Base-by-base conservation (phyloP, 1,140 invertebrate genomes). In the Fragariocoptes setiger region DNA sequence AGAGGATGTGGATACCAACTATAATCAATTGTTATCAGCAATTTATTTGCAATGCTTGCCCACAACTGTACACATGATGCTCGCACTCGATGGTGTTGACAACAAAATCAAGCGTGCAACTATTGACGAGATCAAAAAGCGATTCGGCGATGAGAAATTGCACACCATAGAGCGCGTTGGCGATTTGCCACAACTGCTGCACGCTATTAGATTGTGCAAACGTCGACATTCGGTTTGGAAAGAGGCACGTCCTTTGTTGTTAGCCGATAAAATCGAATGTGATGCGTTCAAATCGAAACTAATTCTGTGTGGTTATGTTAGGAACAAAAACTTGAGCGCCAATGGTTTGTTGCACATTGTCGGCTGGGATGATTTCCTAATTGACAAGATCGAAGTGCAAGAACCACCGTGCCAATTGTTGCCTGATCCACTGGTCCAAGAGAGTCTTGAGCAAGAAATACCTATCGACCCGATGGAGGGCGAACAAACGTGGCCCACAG, bases 401-500 rank as follows among this genome's bases (percentile, higher is more conserved):
- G 25, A 31, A 31, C 17, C 13, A 14, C 13, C 19, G 13, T 39
- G 13, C 13, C 38, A 14, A n/a, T n/a, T 31, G 8, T 54, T 52
- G 21, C 67, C 71, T 42, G 68, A 79, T 62, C 65, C 70, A 4
- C 44, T 47, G 1, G 65, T 70, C 2, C 56, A 71, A 62, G 74
- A 76, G 53, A 69, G 68, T 39, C 60, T 90, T 15, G 59, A 69
- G 44, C 64, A 64, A 47, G 80, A 86, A 62, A 75, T 78, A 60
- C 61, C 70, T 42, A 70, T 72, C 17, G 77, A 90, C 62, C 69
- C 71, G 20, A 80, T 92, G 78, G 76, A 88, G 56, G 76, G 72
- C 14, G 85, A 94, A 60, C 85, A 92, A 61, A 88, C 83, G 18
- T 90, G 78, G 76, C 82, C 83, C 1, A 86, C 77, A 19, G 72